phyloP scores from a whole-genome alignment of 2,888 invertebrate genomes.

The Cacoxenus indagator region DNA sequence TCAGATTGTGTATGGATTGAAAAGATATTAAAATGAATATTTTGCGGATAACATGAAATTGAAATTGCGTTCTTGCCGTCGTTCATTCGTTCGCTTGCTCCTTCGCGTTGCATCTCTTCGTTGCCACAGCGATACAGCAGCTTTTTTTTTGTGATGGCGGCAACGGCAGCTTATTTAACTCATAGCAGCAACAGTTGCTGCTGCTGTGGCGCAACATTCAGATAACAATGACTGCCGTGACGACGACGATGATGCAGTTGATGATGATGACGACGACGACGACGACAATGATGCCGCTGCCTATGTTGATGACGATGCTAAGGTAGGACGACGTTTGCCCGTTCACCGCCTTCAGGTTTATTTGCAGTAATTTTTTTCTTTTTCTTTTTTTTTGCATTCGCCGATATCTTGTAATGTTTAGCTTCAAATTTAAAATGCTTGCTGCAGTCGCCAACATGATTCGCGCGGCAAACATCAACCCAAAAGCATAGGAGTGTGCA shows the following conservation, averaged over 20 bases:
- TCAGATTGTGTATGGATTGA: conserved; percentile 57
- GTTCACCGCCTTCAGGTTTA: neutral
- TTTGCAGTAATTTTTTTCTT: conserved; percentile 10
- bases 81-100: neutral
- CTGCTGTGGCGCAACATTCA: conserved; percentile 44
- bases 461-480: conserved; percentile 30
- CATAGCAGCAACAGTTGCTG: conserved; percentile 26
- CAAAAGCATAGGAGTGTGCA: conserved; percentile 31
- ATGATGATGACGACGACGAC: conserved; percentile 18
- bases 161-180: conserved; percentile 45
- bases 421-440: conserved; percentile 30
- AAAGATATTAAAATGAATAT: conserved; percentile 69
- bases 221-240: conserved; percentile 40
- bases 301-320: neutral
- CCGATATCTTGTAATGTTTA: conserved; percentile 62
- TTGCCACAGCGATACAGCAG: neutral
- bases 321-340: neutral
- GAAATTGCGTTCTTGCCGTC: conserved; percentile 52
- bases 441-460: conserved; percentile 35
- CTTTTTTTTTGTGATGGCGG: conserved; percentile 38
- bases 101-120: conserved; percentile 5
- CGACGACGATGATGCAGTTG: conserved; percentile 13
- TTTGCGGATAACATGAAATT: conserved; percentile 64
- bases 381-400: conserved; percentile 49
- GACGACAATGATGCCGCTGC: conserved; percentile 32